phyloP scores from a whole-genome alignment of 2,113 vertebrate genomes.

The Chelonoidis abingdonii region DNA sequence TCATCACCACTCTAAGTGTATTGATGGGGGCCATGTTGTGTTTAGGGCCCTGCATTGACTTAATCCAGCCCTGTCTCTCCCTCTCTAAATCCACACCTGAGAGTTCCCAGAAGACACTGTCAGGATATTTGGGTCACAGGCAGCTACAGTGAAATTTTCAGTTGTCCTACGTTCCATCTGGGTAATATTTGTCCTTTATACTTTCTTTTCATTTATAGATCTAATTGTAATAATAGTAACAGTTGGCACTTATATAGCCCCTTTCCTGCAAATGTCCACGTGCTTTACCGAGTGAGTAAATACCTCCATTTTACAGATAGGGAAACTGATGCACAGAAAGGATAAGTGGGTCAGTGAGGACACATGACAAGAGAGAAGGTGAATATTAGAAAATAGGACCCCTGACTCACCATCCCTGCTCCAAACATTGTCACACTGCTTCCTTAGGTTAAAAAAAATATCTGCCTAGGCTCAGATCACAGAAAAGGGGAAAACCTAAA shows the following conservation, averaged over 20 bases:
- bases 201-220: not conserved
- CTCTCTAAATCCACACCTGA: not conserved
- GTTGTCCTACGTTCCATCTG: not conserved
- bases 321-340: not conserved
- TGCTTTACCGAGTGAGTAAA: not conserved
- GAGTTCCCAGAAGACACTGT: not conserved
- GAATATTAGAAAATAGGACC: not conserved
- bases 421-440: not conserved
- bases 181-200: not conserved
- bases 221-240: not conserved
- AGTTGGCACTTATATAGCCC: not conserved
- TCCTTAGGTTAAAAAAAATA: not conserved
- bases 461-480: not conserved
- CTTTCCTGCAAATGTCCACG: too few species aligned
- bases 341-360: not conserved
- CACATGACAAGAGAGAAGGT: not conserved
- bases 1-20: not conserved
- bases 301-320: not conserved
- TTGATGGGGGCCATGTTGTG: not conserved
- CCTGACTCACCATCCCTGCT: not conserved
- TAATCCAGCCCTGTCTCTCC: not conserved
- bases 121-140: not conserved
- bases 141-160: not conserved
- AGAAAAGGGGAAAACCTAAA: not conserved
- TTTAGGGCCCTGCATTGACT: not conserved